Evolutionary conservation across 2,113 vertebrate genomes (phyloP).

Genomic region (Lonchura striata): DNA sequence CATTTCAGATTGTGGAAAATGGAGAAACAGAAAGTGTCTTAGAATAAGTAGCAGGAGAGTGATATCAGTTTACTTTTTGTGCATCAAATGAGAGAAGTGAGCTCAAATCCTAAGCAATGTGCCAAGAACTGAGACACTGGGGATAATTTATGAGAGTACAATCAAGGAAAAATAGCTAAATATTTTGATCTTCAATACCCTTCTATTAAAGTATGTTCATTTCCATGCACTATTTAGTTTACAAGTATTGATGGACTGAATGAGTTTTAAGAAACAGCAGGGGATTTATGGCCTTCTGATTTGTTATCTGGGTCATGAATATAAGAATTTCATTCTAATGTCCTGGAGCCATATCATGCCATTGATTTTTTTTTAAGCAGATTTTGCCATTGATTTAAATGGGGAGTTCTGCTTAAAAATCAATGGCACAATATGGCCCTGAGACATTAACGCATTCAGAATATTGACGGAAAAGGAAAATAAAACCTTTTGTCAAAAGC

Average conservation of each 20-base stretch:
- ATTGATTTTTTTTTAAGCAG: slow-evolving; percentile 67
- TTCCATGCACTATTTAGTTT: slow-evolving; percentile 34
- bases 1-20: not conserved
- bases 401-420: slow-evolving; percentile 59
- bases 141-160: not conserved
- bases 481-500: slow-evolving; percentile 39
- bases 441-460: slow-evolving; percentile 56
- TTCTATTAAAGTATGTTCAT: slow-evolving; percentile 3
- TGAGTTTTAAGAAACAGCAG: slow-evolving; percentile 48
- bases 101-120: not conserved
- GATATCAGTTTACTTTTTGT: not conserved
- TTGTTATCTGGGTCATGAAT: slow-evolving; percentile 63
- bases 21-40: not conserved
- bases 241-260: slow-evolving; percentile 34
- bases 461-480: slow-evolving; percentile 54
- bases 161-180: slow-evolving; percentile 13
- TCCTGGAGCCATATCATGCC: slow-evolving; percentile 39
- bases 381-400: slow-evolving; percentile 64
- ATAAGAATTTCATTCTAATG: slow-evolving; percentile 61
- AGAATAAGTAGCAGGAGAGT: not conserved
- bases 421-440: slow-evolving; percentile 53
- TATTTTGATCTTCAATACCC: not conserved
- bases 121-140: not conserved
- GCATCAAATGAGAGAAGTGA: not conserved
- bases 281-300: not conserved